Conservation (phyloP, 2,888 invertebrate species). For the Chesias legatella region DNA sequence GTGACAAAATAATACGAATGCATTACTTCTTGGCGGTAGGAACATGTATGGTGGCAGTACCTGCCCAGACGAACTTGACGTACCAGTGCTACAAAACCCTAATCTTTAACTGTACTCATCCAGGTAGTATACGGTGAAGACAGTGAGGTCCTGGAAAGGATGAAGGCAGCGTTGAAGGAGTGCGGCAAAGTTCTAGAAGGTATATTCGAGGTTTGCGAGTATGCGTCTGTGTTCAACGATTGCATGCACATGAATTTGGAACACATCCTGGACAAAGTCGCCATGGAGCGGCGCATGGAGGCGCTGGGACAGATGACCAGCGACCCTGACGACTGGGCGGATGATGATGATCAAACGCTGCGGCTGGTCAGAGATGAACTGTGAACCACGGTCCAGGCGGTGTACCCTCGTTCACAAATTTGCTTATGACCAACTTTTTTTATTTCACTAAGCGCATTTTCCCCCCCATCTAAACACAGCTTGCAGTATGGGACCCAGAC, state of each 20-base stretch:
- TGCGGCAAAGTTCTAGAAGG: conserved; percentile 48
- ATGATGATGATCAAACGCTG: conserved; percentile 62
- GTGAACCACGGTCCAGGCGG: conserved; percentile 4
- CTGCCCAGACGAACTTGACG: too few relatives aligned
- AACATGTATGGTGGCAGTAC: too few relatives aligned
- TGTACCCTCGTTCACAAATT: not conserved
- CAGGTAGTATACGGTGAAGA: conserved; percentile 61
- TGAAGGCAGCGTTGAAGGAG: conserved; percentile 53
- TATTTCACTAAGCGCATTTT: too few relatives aligned
- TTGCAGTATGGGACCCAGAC: too few relatives aligned
- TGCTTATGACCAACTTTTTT: too few relatives aligned
- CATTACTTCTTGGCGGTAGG: too few relatives aligned
- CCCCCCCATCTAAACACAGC: too few relatives aligned
- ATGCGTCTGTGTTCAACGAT: conserved; percentile 67
- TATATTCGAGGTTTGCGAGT: conserved; percentile 70
- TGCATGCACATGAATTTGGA: conserved; percentile 76
- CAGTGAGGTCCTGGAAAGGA: conserved; percentile 55
- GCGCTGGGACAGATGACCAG: conserved; percentile 62
- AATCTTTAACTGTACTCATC: not conserved
- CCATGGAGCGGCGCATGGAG: conserved; percentile 67
- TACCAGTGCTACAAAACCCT: too few relatives aligned
- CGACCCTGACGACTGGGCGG: conserved; percentile 59
- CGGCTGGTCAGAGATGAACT: conserved; percentile 66
- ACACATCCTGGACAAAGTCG: conserved; percentile 64
- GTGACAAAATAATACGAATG: too few relatives aligned